phyloP scores from a whole-genome alignment of 2,113 vertebrate species.

The Neopipo cinnamomea region DNA sequence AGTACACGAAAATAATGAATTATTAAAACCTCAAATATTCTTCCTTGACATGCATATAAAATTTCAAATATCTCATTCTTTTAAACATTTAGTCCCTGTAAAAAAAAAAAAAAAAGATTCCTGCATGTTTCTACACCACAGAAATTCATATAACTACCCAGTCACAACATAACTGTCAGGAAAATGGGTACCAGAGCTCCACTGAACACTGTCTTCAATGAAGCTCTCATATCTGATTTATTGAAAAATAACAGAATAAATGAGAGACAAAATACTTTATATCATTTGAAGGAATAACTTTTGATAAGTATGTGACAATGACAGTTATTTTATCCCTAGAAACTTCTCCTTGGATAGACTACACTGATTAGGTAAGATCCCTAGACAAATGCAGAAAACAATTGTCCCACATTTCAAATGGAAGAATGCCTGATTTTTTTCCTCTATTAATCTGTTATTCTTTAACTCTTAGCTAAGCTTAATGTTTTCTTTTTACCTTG shows the following conservation, averaged over 20 bases:
- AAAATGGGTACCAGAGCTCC: neutral
- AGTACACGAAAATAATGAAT: constrained; percentile 37
- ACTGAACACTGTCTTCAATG: neutral
- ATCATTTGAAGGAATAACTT: neutral
- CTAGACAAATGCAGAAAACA: neutral
- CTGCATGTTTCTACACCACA: neutral
- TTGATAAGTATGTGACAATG: neutral
- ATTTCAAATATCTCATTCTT: constrained; percentile 6
- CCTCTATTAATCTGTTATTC: neutral
- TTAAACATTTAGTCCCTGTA: neutral
- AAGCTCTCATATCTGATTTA: neutral
- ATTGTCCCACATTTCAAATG: neutral
- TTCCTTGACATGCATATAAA: neutral
- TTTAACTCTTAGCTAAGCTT: neutral
- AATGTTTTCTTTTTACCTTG: neutral
- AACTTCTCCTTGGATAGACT: neutral
- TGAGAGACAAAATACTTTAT: neutral
- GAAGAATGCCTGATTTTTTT: neutral
- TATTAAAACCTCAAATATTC: constrained; percentile 24
- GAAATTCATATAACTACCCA: neutral
- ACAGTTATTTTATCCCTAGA: neutral
- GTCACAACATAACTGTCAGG: neutral
- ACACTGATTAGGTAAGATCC: neutral
- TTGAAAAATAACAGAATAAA: neutral
- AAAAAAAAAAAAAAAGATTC: neutral